A percentile compares a stretch with the other conserved stretches of the same genome.
Evolutionary conservation across 1,140 invertebrate species (phyloP).

Genomic region (Mycetomoellerius zeteki): DNA sequence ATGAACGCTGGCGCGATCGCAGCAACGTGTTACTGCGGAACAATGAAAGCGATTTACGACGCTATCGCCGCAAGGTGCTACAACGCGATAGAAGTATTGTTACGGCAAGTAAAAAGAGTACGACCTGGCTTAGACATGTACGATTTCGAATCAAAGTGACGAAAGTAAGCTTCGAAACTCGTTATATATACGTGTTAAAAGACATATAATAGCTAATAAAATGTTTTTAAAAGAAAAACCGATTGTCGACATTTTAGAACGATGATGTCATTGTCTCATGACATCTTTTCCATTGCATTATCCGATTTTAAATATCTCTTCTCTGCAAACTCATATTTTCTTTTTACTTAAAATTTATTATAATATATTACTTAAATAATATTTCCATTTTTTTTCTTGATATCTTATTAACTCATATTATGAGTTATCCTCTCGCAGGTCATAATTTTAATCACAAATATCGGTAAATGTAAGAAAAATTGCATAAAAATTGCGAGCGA

Average conservation of each 20-base stretch:
- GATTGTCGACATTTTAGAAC: not conserved
- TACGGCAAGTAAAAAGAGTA: conserved; percentile 39
- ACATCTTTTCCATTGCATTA: not conserved
- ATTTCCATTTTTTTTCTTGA: not conserved
- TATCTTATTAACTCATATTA: not conserved
- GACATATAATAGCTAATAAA: not conserved
- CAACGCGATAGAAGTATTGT: conserved; percentile 49
- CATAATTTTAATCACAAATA: not conserved
- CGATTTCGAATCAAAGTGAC: conserved; percentile 22
- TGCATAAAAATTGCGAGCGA: not conserved
- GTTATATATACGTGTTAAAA: not conserved
- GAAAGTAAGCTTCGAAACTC: not conserved
- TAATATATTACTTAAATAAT: not conserved
- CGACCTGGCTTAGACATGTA: conserved; percentile 46
- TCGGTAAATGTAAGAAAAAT: not conserved
- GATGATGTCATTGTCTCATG: not conserved
- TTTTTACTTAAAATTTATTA: no score
- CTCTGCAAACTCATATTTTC: not conserved
- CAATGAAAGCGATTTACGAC: conserved; percentile 69
- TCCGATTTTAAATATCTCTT: not conserved
- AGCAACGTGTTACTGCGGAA: conserved; percentile 66
- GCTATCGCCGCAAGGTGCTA: conserved; percentile 68
- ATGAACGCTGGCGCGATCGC: conserved; percentile 59
- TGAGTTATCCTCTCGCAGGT: no score
- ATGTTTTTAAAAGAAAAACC: conserved; percentile 9